phyloP scores from a whole-genome alignment of 2,113 vertebrate genomes.

The Tragelaphus scriptus region DNA sequence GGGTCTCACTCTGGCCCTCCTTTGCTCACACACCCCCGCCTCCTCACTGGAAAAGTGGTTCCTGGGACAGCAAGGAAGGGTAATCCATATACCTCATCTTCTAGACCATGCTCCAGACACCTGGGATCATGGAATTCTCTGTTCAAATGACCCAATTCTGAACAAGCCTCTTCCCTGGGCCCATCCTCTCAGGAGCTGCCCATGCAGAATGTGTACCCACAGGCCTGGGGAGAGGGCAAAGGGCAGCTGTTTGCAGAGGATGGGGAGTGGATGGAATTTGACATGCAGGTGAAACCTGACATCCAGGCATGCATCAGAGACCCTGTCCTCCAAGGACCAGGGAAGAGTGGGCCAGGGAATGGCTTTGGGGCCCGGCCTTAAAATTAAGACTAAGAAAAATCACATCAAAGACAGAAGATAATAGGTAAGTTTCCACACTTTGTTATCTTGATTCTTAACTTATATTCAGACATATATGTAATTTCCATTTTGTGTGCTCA shows the following conservation, averaged over 20 bases:
- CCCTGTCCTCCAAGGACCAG: not conserved
- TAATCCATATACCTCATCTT: not conserved
- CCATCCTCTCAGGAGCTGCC: not conserved
- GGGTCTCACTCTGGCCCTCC: not conserved
- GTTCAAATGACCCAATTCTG: not conserved
- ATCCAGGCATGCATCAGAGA: not conserved
- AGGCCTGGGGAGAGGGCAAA: not conserved
- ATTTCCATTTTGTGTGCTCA: not conserved
- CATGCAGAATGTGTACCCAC: rapidly evolving
- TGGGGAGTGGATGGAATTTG: no score
- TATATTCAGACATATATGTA: not conserved
- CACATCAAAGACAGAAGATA: not conserved
- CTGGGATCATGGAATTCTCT: not conserved
- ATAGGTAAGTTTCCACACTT: not conserved
- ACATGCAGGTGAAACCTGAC: not conserved
- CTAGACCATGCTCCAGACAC: not conserved
- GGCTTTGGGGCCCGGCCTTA: not conserved
- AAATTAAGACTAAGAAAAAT: not conserved
- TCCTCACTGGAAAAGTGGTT: not conserved
- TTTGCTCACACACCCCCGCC: not conserved
- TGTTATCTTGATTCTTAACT: not conserved
- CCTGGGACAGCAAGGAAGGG: no score
- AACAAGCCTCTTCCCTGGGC: not conserved
- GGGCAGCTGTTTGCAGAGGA: not conserved
- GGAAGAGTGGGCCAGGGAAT: not conserved